Evolutionary conservation across 2,797 vertebrate genomes (phyloP), one percentile per base, ranked within the genome.

Genomic region (Forpus xanthops): DNA sequence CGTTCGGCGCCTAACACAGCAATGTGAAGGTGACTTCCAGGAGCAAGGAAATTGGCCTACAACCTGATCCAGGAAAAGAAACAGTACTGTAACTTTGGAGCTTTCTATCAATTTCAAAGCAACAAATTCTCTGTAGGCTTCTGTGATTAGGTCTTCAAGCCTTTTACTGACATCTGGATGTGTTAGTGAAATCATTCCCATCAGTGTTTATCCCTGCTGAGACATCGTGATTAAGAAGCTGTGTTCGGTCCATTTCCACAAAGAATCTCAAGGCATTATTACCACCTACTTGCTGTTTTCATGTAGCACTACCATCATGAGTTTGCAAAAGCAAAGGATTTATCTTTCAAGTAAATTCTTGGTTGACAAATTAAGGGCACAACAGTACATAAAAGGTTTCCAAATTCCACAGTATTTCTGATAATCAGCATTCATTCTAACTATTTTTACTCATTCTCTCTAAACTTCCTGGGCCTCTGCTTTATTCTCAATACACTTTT

Each of bases 401-500:
- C 21, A 85, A 45, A 80, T 53, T n/a, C 20, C 62, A 88, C 50
- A 49, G 55, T 75, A 73, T 9, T 87, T 78, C 31, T 12, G 1
- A 33, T 79, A 53, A 87, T 49, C 37, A 85, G 2, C 27, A 67
- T 68, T 90, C 33, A 31, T 7, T 37, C 53, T 44, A 77, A 13
- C 78, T 96, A 92, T 83, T 96, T 92, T 94, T 80, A 92, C 33
- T 50, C 42, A 28, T 77, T 80, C 49, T 76, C 35, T 58, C 61
- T 75, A 65, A 68, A 25, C 64, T 80, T n/a, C 53, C 78, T 89
- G 56, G 37, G 7, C 56, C 47, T 80, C 52, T 67, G 64, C 60
- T 82, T 91, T 78, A 80, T 75, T 44, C 47, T 61, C 75, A 76
- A 71, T 74, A 25, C 76, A 82, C 19, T 61, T 89, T 65, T 61